phyloP scores from a whole-genome alignment of 2,113 vertebrate species.

The Nesoenas mayeri region DNA sequence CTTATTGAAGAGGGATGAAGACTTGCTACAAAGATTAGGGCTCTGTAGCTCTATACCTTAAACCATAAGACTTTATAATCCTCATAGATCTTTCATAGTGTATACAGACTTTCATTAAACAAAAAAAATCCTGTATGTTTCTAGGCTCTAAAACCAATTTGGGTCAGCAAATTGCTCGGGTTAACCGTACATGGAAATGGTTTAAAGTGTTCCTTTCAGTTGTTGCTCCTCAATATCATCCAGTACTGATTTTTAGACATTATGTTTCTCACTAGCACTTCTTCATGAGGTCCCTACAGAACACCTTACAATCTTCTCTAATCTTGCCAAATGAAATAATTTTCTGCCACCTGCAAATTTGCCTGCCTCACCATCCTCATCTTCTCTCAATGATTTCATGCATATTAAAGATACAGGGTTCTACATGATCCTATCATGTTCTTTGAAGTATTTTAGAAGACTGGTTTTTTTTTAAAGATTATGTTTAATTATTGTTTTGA shows the following conservation, averaged over 20 bases:
- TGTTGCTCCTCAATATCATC: not conserved
- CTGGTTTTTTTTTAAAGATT: not conserved
- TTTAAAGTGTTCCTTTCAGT: not conserved
- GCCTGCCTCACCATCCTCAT: not conserved
- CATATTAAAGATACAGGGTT: not conserved
- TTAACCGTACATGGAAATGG: not conserved
- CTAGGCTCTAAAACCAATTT: not conserved
- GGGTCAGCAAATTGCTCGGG: not conserved
- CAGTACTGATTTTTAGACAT: not conserved
- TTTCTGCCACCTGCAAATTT: not conserved
- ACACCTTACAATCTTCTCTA: not conserved
- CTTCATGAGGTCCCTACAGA: not conserved
- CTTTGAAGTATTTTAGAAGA: not conserved
- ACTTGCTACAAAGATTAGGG: not conserved
- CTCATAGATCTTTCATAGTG: not conserved
- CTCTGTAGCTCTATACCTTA: not conserved
- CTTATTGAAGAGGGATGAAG: not conserved
- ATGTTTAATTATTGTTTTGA: not conserved
- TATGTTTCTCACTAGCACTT: not conserved
- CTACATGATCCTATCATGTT: not conserved
- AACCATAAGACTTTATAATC: not conserved
- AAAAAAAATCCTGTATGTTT: not conserved
- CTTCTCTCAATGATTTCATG: not conserved
- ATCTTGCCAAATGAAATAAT: not conserved
- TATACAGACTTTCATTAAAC: not conserved